Evolutionary conservation across 2,888 invertebrate species (phyloP), one percentile per base, ranked within the genome.

Genomic region (Parnassius mnemosyne): DNA sequence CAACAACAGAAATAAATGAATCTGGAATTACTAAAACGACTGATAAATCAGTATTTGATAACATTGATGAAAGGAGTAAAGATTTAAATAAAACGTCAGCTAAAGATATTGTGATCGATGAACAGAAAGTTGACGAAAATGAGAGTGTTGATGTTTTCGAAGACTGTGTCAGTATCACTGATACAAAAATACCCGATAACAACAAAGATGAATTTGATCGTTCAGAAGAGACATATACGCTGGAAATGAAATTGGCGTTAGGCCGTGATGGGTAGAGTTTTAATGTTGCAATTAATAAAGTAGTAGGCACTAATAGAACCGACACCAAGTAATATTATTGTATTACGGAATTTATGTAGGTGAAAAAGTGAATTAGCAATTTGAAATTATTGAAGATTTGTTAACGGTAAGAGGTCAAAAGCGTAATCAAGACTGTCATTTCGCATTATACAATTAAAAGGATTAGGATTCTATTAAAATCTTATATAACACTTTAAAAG

Each of bases 201-300:
- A 42, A 34, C 12, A 61, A 61, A 3, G 69, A 67, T 7, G 66
- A 65, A 9, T 83, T 80, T 63, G 71, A 78, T 66, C 73, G 80
- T 10, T 74, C 79, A 2, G 81, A 78, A 50, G 84, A 85, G 67
- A 86, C 79, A 60, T 85, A 84, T 68, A 85, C 89, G 5, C 68
- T 91, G 53, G 91, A 91, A 75, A 91, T 91, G 91, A 88, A 89
- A 68, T 64, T 87, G 55, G 86, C 84, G 56, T 73, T 87, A 46
- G 62, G 54, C 3, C 42, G 54, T 11, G 58, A 58, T n/a, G 42
- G 1, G 41, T 50, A 50, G 42, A 7, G 7, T 49, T 25, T 47
- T 47, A 25, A 12, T 54, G 16, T 34, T 34, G 1, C 3, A 34
- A 7, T 34, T 34, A 5, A 34, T 34, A 34, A 34, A 34, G 7